Conservation (phyloP, 2,113 vertebrate genomes). For the Madoqua kirkii region DNA sequence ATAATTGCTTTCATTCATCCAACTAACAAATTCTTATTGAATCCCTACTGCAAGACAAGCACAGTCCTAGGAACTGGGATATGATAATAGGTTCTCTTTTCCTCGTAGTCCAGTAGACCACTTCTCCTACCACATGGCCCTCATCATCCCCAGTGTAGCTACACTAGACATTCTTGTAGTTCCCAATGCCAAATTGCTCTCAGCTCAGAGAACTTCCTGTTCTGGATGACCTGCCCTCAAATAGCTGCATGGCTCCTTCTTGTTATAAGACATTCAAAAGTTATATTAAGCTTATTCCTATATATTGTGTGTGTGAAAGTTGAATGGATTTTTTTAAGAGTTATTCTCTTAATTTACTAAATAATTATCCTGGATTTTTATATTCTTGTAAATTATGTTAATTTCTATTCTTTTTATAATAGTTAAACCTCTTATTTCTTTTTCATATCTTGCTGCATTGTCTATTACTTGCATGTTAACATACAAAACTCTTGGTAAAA, state of each 20-base stretch:
- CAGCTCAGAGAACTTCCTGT: not conserved
- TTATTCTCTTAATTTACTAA: not conserved
- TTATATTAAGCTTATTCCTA: not conserved
- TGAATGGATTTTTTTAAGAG: not conserved
- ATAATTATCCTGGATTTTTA: not conserved
- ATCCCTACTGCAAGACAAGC: not conserved
- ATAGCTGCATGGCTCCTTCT: not conserved
- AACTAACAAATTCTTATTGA: not conserved
- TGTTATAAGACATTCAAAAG: not conserved
- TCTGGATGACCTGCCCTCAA: not conserved
- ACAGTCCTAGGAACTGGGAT: not conserved
- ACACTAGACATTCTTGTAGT: not conserved
- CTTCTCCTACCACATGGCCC: not conserved
- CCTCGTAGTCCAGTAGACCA: not conserved
- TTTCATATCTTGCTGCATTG: not conserved
- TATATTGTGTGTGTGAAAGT: not conserved
- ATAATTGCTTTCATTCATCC: not conserved
- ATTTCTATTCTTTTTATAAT: not conserved
- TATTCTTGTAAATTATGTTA: not conserved
- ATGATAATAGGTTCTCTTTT: not conserved
- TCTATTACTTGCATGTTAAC: not conserved
- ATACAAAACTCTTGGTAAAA: not conserved
- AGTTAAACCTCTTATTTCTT: not conserved
- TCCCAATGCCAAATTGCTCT: not conserved
- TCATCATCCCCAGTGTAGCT: not conserved